Evolutionary conservation across 2,113 vertebrate species (phyloP).

Genomic region (Leucopsar rothschildi): DNA sequence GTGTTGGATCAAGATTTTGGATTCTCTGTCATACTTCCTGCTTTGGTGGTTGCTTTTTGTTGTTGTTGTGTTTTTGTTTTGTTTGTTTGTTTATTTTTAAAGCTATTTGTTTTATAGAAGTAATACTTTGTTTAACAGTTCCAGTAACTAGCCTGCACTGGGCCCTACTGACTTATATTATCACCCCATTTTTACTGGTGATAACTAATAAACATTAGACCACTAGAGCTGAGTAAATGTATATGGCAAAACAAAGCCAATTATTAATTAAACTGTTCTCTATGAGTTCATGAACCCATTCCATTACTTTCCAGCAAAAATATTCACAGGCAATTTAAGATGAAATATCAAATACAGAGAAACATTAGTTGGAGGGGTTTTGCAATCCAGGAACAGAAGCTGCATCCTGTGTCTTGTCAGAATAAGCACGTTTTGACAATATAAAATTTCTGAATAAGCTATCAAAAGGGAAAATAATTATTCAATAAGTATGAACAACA

Average conservation of each 20-base stretch:
- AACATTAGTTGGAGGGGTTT: neutral
- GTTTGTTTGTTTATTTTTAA: neutral
- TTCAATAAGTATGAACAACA: neutral
- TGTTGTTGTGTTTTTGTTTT: neutral
- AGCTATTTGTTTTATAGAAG: neutral
- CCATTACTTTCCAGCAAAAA: neutral
- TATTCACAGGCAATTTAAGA: neutral
- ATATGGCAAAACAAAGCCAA: neutral
- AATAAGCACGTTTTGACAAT: neutral
- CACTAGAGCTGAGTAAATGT: neutral
- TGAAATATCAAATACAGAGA: neutral
- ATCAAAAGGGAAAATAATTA: neutral
- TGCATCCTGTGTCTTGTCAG: neutral
- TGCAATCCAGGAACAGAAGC: neutral
- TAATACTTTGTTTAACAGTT: neutral
- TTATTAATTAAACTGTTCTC: neutral
- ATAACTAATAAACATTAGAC: neutral
- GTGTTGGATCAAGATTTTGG: neutral
- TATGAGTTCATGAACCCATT: neutral
- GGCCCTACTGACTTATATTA: neutral
- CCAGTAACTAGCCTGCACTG: neutral
- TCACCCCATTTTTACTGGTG: neutral
- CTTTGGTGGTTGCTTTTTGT: neutral
- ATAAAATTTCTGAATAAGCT: neutral
- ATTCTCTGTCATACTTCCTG: neutral